Evolutionary conservation across 2,888 invertebrate genomes (phyloP).

Genomic region (Andricus quercusramuli): DNA sequence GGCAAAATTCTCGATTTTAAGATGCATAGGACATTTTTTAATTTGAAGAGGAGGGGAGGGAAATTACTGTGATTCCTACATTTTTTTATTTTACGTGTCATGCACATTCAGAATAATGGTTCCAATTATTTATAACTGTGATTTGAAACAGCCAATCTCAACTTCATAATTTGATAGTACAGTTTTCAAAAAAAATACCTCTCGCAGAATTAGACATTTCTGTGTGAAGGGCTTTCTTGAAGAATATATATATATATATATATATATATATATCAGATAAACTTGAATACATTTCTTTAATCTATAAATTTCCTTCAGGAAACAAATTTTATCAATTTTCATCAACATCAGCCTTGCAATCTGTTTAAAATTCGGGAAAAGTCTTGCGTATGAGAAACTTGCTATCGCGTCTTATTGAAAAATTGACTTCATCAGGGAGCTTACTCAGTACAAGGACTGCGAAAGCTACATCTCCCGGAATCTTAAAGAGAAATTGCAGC

Average conservation of each 20-base stretch:
- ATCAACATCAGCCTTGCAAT: background rate
- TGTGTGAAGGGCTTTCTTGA: background rate
- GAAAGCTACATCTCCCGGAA: constrained; percentile 17
- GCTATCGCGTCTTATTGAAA: constrained; percentile 5
- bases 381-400: constrained; percentile 1
- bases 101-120: too few species aligned
- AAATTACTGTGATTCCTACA: too few species aligned
- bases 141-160: too few species aligned
- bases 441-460: constrained; percentile 22
- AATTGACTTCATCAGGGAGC: constrained; percentile 26
- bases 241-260: too few species aligned
- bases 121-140: too few species aligned
- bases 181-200: too few species aligned
- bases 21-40: too few species aligned
- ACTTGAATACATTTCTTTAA: background rate
- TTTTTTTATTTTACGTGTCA: too few species aligned
- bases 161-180: too few species aligned
- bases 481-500: constrained; percentile 39
- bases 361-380: constrained; percentile 19
- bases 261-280: background rate
- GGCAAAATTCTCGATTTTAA: too few species aligned
- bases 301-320: background rate
- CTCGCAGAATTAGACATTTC: too few species aligned
- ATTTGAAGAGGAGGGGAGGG: too few species aligned
- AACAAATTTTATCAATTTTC: constrained; percentile 22